A percentile compares a stretch with the other conserved stretches of the same genome.
Evolutionary conservation across 2,113 vertebrate species (phyloP).

Genomic region (Trachemys scripta): DNA sequence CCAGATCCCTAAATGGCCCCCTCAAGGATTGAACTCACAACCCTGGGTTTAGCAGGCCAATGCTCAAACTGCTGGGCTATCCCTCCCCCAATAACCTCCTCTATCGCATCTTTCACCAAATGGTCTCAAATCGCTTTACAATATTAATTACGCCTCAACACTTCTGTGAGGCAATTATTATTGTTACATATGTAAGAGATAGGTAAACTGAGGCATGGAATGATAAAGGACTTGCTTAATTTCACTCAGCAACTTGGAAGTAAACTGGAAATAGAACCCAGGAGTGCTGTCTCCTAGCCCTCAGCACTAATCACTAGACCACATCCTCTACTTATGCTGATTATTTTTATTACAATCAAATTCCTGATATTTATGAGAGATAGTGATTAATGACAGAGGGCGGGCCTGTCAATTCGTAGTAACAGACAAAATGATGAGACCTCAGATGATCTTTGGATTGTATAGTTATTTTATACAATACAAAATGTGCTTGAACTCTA

Average conservation of each 20-base stretch:
- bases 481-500: background rate
- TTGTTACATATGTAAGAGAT: background rate
- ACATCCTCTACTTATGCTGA: background rate
- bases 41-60: too few species aligned
- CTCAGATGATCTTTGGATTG: background rate
- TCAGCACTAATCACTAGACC: background rate
- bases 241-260: background rate
- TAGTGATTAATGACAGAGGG: background rate
- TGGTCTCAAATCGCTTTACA: background rate
- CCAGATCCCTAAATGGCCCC: too few species aligned
- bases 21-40: too few species aligned
- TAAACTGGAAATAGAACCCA: background rate
- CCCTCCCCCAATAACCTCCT: background rate
- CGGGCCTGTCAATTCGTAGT: background rate
- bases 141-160: fast-evolving
- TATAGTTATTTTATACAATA: background rate
- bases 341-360: background rate
- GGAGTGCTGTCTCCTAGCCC: background rate
- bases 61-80: too few species aligned
- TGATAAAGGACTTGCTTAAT: background rate
- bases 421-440: fast-evolving
- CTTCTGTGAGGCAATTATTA: background rate
- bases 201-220: background rate
- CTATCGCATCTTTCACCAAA: background rate
- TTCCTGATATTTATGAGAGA: background rate